Evolutionary conservation across 2,888 invertebrate species (phyloP), one percentile per base, ranked within the genome.

Genomic region (Netelia melanura): DNA sequence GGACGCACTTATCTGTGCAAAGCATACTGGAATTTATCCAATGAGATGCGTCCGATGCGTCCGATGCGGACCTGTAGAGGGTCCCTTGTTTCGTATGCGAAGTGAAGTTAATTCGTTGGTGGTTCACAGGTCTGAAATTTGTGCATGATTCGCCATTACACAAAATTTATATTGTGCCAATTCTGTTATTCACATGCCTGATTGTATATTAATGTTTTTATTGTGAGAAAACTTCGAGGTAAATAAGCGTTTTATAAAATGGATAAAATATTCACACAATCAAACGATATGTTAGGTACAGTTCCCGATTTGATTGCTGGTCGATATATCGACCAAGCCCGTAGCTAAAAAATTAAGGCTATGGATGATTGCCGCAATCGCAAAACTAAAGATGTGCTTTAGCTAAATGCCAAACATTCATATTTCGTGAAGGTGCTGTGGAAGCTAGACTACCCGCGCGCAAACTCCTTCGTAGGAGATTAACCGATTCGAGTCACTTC

Each of bases 381-480:
- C 11, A 48, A 48, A 2, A 48, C 48, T 14, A 48, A 48, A 48
- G 58, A 52, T 30, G 17, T 10, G 23, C 38, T 70, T 78, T 10
- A 30, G 61, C 76, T 30, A 48, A 81, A 84, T 84, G 78, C 75
- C n/a, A 44, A 78, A 58, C 78, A 81, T 78, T 74, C 70, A 84
- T 84, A 81, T 84, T 75, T 65, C 64, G 70, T 25, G 64, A 84
- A 61, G 78, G 52, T 62, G 23, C 23, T 17, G 25, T 30, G 21
- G 52, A 62, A 56, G 67, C 83, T 61, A 88, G 85, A 86, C 77
- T 88, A 44, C 87, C 86, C 82, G 92, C 90, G 86, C 88, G 94
- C 78, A 87, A 90, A 83, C 90, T 94, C 30, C 89, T 91, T 81
- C 94, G 94, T 86, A 87, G 92, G 25, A 91, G 91, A 86, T 92